Evolutionary conservation across 1,140 invertebrate species (phyloP), one percentile per base, ranked within the genome.

Genomic region (Mya arenaria): DNA sequence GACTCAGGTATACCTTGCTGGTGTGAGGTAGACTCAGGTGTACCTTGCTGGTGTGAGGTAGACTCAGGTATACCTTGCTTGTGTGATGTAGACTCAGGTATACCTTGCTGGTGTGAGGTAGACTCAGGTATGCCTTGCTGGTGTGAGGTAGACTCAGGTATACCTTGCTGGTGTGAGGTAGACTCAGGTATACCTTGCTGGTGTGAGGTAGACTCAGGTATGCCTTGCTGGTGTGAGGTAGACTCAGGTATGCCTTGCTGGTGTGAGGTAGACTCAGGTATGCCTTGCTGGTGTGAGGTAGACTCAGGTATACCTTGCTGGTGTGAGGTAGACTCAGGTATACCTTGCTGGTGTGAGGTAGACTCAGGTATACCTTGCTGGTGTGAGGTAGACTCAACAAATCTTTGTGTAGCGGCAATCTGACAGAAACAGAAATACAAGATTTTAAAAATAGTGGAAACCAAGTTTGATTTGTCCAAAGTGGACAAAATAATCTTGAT

Each of bases 401-500:
- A 30, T 69, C 34, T 15, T 69, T 69, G 65, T 69, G 65, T 69
- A 32, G 32, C 5, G 65, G 65, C 8, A 69, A 41, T 30, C 65
- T 69, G 39, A 69, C 36, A 25, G 65, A 37, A 69, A 44, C 23
- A 41, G 72, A 75, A 74, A 75, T n/a, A 36, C 60, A 39, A 39
- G 13, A 39, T 19, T 34, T 19, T 41, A 58, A 62, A 37, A 75
- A 48, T 17, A 75, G 19, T 10, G 37, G 55, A 79, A 39, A 68
- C 48, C 75, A 58, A 4, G 28, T 30, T 36, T 75, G 55, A 23
- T 60, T 1, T 37, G 55, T 34, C 55, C 55, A 75, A 8, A 62
- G 41, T 6, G 55, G 55, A 75, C 72, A 75, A 23, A 75, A 32
- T 6, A 74, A 37, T 32, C 39, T 41, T 75, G 10, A 36, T 74